Percentiles rank a stretch among this genome's conserved stretches.
These are phyloP conservation scores for Napeogenes sylphis DNA, from an alignment of 2,888 invertebrate species.

Conservation along the genomic window DNA sequence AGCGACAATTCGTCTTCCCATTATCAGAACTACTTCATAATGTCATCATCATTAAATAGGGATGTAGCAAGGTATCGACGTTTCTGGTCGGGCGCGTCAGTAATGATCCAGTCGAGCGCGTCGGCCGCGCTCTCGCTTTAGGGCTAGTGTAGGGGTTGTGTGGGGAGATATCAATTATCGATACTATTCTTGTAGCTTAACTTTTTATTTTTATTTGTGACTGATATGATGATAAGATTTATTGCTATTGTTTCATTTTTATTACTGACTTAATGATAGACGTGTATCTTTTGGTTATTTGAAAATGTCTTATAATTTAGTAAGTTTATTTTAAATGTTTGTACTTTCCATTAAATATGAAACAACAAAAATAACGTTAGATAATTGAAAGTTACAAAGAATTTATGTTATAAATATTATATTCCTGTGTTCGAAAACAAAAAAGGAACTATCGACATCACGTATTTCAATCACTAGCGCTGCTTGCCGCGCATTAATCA, in stretches of 20 bases:
- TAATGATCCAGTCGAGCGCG: conserved; percentile 36
- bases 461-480: conserved; percentile 22
- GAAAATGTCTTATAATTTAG: no score
- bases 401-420: no score
- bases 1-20: conserved; percentile 13
- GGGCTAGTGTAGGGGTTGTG: conserved; percentile 20
- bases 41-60: conserved; percentile 34
- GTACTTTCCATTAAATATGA: no score
- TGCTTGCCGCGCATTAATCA: conserved; percentile 40
- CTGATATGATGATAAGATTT: no score
- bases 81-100: conserved; percentile 36
- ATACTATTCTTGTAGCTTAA: neutral
- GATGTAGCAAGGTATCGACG: conserved; percentile 36
- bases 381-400: no score
- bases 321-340: no score
- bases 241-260: no score
- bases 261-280: no score
- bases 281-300: no score
- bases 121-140: conserved; percentile 34
- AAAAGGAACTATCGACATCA: neutral
- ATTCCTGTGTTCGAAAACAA: neutral
- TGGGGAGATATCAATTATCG: conserved; percentile 23
- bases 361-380: no score
- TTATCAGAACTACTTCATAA: conserved; percentile 27
- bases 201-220: no score